Evolutionary conservation across 2,797 vertebrate genomes (phyloP).

Genomic region (Platalea minor): DNA sequence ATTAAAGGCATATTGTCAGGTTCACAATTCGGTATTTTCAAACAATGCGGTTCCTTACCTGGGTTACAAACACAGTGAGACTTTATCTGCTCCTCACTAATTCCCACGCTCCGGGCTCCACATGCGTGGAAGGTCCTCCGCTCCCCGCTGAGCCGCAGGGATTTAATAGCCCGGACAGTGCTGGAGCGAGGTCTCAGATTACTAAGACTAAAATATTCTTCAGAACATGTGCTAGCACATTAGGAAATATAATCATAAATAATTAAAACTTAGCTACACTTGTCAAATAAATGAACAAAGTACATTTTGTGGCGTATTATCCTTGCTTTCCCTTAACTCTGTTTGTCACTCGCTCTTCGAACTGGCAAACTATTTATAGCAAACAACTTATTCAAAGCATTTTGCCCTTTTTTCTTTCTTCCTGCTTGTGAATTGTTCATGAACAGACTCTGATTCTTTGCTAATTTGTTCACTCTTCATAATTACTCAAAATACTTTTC

Average conservation of each 20-base stretch:
- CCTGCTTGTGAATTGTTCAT: slow-evolving; percentile 27
- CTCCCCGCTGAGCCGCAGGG: background rate
- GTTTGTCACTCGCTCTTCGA: slow-evolving; percentile 24
- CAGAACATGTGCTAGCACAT: slow-evolving; percentile 39
- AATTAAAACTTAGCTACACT: slow-evolving; percentile 63
- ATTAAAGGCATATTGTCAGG: slow-evolving; percentile 53
- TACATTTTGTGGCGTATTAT: slow-evolving; percentile 17
- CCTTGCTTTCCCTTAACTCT: background rate
- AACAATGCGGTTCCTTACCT: background rate
- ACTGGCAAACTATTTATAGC: slow-evolving; percentile 50
- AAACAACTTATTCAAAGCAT: slow-evolving; percentile 10
- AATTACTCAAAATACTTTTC: slow-evolving; percentile 17
- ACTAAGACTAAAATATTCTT: background rate
- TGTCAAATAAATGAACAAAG: slow-evolving; percentile 64
- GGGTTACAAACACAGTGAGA: background rate
- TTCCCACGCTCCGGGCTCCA: background rate
- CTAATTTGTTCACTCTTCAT: slow-evolving; percentile 15
- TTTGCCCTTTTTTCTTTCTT: slow-evolving; percentile 6
- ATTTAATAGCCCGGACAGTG: background rate
- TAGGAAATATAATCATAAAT: slow-evolving; percentile 46
- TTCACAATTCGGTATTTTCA: background rate
- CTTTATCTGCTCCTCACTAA: background rate
- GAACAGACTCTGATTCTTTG: slow-evolving; percentile 30
- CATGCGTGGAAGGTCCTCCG: background rate
- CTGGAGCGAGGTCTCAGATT: background rate